A percentile compares a stretch with the other conserved stretches of the same genome.
Conservation (phyloP, 2,888 invertebrate genomes). For the Harpalus rubripes region DNA sequence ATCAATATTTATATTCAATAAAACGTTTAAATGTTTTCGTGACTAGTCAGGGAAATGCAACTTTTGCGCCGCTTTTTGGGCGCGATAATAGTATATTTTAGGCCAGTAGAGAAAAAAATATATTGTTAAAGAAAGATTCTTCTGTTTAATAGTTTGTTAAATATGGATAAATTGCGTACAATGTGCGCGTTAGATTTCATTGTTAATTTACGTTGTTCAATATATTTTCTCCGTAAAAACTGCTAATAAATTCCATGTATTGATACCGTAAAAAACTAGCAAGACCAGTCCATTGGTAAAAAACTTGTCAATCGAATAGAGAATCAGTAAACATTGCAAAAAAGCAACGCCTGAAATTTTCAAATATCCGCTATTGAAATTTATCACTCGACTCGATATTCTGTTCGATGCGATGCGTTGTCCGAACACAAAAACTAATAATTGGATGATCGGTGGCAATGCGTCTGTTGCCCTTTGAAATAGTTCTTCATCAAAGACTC, state of each 20-base stretch:
- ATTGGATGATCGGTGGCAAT: background rate
- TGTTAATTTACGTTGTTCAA: slow-evolving; percentile 3
- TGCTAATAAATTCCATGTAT: slow-evolving; percentile 6
- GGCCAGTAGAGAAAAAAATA: too few relatives aligned
- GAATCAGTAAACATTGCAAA: slow-evolving; percentile 43
- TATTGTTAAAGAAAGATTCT: too few relatives aligned
- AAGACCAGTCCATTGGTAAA: slow-evolving; percentile 16
- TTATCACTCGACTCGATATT: slow-evolving; percentile 10
- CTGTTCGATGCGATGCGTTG: background rate
- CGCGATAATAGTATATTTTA: too few relatives aligned
- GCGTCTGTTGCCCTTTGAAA: background rate
- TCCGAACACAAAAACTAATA: background rate
- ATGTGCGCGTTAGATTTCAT: background rate
- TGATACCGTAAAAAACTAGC: background rate
- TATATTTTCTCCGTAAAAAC: slow-evolving; percentile 2
- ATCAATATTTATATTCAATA: too few relatives aligned
- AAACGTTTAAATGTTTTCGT: too few relatives aligned
- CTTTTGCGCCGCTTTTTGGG: too few relatives aligned
- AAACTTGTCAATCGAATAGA: slow-evolving; percentile 40
- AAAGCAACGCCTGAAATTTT: slow-evolving; percentile 34
- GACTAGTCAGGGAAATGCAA: too few relatives aligned
- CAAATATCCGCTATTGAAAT: slow-evolving; percentile 58
- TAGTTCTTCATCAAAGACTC: background rate
- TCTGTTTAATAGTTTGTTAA: too few relatives aligned
- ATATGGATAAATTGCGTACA: too few relatives aligned